Percentiles rank a stretch among this genome's conserved stretches.
Conservation (phyloP, 2,888 invertebrate species). For the Aromia moschata region DNA sequence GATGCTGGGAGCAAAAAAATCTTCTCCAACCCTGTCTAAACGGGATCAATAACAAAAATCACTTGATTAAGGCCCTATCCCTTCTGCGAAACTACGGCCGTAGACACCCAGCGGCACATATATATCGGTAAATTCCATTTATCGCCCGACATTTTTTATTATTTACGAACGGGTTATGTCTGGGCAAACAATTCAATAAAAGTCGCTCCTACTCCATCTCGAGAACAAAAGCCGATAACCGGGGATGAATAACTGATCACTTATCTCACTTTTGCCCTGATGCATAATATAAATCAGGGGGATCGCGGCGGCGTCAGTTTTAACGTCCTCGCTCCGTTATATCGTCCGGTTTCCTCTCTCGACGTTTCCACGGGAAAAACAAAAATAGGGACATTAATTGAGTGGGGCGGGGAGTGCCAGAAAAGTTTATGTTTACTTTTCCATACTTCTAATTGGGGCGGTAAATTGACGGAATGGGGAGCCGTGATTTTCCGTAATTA, state of each 20-base stretch:
- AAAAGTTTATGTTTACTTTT: too few species aligned
- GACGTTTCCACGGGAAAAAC: too few species aligned
- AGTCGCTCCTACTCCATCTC: constrained; percentile 33
- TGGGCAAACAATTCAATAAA: constrained; percentile 38
- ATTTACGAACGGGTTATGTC: constrained; percentile 32
- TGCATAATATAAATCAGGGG: constrained; percentile 36
- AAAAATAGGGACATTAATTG: too few species aligned
- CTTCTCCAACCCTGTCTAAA: too few species aligned
- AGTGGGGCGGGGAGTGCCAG: too few species aligned
- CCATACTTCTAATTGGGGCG: too few species aligned
- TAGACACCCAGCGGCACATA: constrained; percentile 17
- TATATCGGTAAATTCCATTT: constrained; percentile 25
- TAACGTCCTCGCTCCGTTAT: constrained; percentile 19
- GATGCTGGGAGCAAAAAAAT: too few species aligned
- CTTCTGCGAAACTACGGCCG: background rate
- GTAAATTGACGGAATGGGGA: too few species aligned
- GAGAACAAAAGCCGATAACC: constrained; percentile 35
- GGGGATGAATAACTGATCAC: constrained; percentile 39
- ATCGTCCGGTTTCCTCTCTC: background rate
- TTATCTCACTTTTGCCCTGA: constrained; percentile 35
- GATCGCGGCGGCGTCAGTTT: constrained; percentile 15
- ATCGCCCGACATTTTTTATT: constrained; percentile 26
- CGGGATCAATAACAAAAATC: constrained; percentile 6
- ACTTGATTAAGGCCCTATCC: constrained; percentile 3
- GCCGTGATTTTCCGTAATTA: too few species aligned